These are phyloP conservation scores for Apocheima hispidaria DNA, from an alignment of 2,888 invertebrate genomes.

Conservation along the genomic window DNA sequence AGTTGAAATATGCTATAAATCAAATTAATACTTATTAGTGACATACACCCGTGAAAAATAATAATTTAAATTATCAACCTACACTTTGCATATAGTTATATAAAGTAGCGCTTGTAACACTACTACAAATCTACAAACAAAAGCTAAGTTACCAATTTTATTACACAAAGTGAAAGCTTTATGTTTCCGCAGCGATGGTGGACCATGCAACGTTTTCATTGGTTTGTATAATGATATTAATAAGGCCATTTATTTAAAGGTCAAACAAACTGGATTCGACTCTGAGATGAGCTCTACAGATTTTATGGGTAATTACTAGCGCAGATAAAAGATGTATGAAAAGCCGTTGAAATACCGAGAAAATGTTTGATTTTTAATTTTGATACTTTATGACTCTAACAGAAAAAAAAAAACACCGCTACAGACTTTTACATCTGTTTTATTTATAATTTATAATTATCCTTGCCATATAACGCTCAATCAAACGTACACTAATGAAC, in stretches of 20 bases:
- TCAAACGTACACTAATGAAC: constrained; percentile 29
- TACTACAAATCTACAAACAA: neutral
- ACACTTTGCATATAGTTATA: neutral
- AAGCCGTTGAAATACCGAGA: constrained; percentile 14
- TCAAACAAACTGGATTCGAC: constrained; percentile 70
- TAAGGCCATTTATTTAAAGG: constrained; percentile 78
- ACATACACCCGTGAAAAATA: too few species aligned
- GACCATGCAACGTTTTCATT: constrained; percentile 54
- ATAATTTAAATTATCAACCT: neutral
- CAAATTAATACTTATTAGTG: too few species aligned
- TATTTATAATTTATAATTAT: constrained; percentile 20
- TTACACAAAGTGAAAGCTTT: constrained; percentile 14
- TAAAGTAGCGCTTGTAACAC: neutral
- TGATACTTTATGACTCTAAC: constrained; percentile 21
- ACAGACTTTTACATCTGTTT: constrained; percentile 20
- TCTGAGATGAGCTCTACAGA: constrained; percentile 63
- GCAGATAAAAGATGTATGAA: constrained; percentile 49
- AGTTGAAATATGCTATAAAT: too few species aligned
- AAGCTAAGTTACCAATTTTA: neutral
- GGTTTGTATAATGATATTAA: constrained; percentile 67
- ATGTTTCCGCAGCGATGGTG: constrained; percentile 44
- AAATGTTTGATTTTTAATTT: constrained; percentile 29
- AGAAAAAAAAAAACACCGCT: constrained; percentile 15
- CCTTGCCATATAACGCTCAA: constrained; percentile 12
- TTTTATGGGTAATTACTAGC: constrained; percentile 63